Conservation (phyloP, 2,797 vertebrate genomes). For the Miichthys miiuy region DNA sequence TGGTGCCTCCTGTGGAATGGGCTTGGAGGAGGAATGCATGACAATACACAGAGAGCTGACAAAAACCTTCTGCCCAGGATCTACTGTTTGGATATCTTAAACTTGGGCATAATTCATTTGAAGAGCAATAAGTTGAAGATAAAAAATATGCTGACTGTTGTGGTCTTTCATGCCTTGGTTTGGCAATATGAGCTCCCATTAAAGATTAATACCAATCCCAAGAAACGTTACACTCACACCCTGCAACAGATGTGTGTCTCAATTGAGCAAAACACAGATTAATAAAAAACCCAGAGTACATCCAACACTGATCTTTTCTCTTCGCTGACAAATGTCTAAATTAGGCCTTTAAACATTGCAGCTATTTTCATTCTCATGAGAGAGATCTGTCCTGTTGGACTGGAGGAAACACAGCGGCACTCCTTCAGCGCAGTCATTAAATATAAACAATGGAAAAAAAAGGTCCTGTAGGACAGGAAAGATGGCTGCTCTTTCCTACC, state of each 20-base stretch:
- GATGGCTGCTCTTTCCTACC: slow-evolving; percentile 72
- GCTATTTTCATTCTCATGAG: slow-evolving; percentile 45
- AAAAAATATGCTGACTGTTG: slow-evolving; percentile 16
- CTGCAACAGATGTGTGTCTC: slow-evolving; percentile 18
- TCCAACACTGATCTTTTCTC: slow-evolving; percentile 16
- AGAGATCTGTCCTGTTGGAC: slow-evolving; percentile 63
- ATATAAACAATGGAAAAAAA: slow-evolving; percentile 85
- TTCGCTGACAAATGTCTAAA: slow-evolving; percentile 35
- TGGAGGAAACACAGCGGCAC: slow-evolving; percentile 69
- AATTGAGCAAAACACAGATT: slow-evolving; percentile 19
- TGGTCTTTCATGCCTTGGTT: slow-evolving; percentile 30
- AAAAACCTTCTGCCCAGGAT: neutral
- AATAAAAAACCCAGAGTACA: slow-evolving; percentile 1
- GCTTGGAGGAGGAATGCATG: slow-evolving; percentile 13
- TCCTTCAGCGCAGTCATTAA: slow-evolving; percentile 76
- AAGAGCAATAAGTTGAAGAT: slow-evolving; percentile 1
- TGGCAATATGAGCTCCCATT: slow-evolving; percentile 64
- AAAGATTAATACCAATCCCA: slow-evolving; percentile 65
- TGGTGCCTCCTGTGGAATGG: slow-evolving; percentile 21
- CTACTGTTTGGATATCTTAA: slow-evolving; percentile 15
- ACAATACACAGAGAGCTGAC: neutral
- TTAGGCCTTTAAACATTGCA: slow-evolving; percentile 22
- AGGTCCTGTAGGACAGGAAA: slow-evolving; percentile 76
- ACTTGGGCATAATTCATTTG: slow-evolving; percentile 4
- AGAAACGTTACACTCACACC: slow-evolving; percentile 51